Evolutionary conservation across 1,140 invertebrate species (phyloP).

Genomic region (Ceratoteleas bidentatus): DNA sequence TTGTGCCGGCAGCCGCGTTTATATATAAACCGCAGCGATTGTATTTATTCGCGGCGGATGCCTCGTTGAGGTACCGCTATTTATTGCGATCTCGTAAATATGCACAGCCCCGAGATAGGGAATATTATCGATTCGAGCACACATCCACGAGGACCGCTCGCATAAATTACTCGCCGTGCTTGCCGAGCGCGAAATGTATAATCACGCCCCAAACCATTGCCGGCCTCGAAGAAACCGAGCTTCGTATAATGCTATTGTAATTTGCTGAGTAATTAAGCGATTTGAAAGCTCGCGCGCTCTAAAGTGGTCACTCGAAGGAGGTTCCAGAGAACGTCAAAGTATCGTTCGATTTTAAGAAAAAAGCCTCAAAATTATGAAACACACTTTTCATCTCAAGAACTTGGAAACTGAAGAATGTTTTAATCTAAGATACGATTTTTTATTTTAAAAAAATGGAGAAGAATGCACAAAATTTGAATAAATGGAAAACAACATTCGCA

Average conservation of each 20-base stretch:
- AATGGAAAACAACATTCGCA: too few species aligned
- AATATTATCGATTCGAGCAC: conserved; percentile 34
- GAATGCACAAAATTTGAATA: too few species aligned
- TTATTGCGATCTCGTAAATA: conserved; percentile 45
- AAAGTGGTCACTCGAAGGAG: too few species aligned
- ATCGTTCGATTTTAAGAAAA: too few species aligned
- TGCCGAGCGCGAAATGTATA: conserved; percentile 26
- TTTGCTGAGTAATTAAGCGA: conserved; percentile 7
- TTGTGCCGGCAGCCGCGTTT: conserved; percentile 8
- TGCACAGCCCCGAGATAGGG: conserved; percentile 17
- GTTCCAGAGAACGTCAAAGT: too few species aligned
- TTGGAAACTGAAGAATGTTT: too few species aligned
- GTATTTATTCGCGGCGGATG: conserved; percentile 35
- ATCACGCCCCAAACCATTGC: conserved; percentile 18
- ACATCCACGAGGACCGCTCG: conserved; percentile 14
- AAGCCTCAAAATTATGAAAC: too few species aligned
- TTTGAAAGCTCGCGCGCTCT: background rate
- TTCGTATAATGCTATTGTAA: conserved; percentile 12
- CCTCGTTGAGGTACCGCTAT: conserved; percentile 44
- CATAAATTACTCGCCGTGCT: conserved; percentile 31
- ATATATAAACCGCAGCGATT: conserved; percentile 23
- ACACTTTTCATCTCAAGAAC: too few species aligned
- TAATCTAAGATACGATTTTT: too few species aligned
- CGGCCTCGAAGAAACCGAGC: conserved; percentile 2
- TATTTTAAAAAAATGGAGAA: too few species aligned